Evolutionary conservation across 2,888 invertebrate species (phyloP).

Genomic region (Scrobipalpa costella): DNA sequence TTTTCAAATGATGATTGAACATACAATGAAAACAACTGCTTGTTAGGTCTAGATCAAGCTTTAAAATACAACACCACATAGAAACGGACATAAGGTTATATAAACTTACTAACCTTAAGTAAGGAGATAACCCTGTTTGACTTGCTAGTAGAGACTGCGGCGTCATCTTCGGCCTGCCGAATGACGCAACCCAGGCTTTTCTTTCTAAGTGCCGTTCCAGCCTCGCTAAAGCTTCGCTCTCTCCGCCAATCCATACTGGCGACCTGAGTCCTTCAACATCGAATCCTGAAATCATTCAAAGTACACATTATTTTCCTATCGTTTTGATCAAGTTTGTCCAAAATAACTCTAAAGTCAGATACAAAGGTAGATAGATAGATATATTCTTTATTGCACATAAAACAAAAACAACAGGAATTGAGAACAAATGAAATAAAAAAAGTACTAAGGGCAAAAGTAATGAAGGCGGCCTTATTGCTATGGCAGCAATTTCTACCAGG

Average conservation of each 20-base stretch:
- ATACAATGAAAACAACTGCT: too few relatives aligned
- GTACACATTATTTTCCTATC: neutral
- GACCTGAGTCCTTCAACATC: conserved; percentile 86
- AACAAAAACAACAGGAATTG: too few relatives aligned
- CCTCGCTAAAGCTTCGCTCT: conserved; percentile 86
- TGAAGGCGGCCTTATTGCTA: too few relatives aligned
- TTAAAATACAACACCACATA: neutral
- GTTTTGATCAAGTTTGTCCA: neutral
- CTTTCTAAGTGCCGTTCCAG: conserved; percentile 89
- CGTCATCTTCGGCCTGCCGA: conserved; percentile 94
- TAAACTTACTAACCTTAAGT: conserved; percentile 80
- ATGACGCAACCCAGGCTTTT: conserved; percentile 95
- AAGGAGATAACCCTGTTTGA: conserved; percentile 92
- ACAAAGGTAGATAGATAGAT: too few relatives aligned
- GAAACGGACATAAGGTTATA: neutral
- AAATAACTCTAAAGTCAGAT: neutral
- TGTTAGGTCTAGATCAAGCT: too few relatives aligned
- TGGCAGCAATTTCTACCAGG: too few relatives aligned
- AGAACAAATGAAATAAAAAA: too few relatives aligned
- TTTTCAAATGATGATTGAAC: too few relatives aligned
- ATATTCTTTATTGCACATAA: too few relatives aligned
- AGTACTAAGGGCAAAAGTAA: too few relatives aligned
- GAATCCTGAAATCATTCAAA: conserved; percentile 80
- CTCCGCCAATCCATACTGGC: conserved; percentile 90
- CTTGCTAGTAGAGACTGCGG: conserved; percentile 91